Percentiles rank a stretch among this genome's conserved stretches.
These are phyloP conservation scores for Caracal caracal DNA, from an alignment of 2,113 vertebrate species.

Conservation along the genomic window DNA sequence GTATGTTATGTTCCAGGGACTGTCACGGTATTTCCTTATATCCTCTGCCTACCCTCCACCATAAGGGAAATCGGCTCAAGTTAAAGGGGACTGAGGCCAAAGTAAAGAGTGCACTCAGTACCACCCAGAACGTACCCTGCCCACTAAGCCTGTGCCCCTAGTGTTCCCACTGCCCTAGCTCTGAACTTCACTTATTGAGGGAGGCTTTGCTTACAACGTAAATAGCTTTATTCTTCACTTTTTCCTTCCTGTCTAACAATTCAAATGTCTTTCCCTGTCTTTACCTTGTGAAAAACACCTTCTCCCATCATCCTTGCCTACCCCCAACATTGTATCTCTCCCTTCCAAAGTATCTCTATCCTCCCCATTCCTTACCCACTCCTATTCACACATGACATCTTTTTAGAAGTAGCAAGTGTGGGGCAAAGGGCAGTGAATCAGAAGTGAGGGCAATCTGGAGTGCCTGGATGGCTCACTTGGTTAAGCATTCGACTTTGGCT, in stretches of 20 bases:
- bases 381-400: constrained; percentile 4
- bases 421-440: background rate
- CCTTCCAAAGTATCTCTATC: background rate
- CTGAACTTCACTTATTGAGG: background rate
- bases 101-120: background rate
- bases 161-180: background rate
- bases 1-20: background rate
- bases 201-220: background rate
- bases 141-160: background rate
- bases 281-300: background rate
- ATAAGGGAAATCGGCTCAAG: background rate
- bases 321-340: background rate
- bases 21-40: background rate
- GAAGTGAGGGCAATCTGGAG: background rate
- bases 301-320: background rate
- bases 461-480: too few relatives aligned
- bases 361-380: background rate
- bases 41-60: too few relatives aligned
- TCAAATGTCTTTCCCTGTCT: background rate
- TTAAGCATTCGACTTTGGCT: too few relatives aligned
- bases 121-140: too few relatives aligned
- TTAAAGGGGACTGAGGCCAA: background rate
- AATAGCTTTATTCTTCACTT: background rate
- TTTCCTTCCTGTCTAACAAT: background rate
- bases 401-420: background rate